Base-by-base conservation (phyloP, 2,113 vertebrate species). In the Dipodomys ordii region DNA sequence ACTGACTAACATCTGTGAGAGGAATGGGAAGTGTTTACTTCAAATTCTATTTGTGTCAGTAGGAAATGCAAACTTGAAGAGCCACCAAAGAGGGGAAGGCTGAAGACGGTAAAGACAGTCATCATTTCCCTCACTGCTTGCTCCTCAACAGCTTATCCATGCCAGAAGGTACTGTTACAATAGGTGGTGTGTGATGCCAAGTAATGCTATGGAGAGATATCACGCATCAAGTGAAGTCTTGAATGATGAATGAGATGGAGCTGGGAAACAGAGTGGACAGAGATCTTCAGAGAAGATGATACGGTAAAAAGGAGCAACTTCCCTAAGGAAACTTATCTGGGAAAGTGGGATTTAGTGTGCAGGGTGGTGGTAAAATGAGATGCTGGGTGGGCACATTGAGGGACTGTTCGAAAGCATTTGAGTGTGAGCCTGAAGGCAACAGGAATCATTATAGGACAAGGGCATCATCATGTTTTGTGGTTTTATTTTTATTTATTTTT, bases 1-100 rank as follows among this genome's bases (percentile, higher is more conserved):
- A 79, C 65, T 39, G 73, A 62, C 57, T 49, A 88, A 91, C 46
- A 87, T 93, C 83, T 94, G 78, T 88, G 71, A 67, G 27, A 67
- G 46, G 25, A 68, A 72, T 73, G 32, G 49, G 28, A 73, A 68
- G 57, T 67, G 44, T 93, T 86, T 90, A 80, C 62, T 93, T 74
- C 57, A 73, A 62, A 60, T 79, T 46, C 49, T 39, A 0, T 80
- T 86, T 93, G 35, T 77, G 57, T 57, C 30, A 64, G 7, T 64
- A 46, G n/a, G 62, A 87, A n/a, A 89, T 60, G 28, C 69, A 73
- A 84, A 87, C 20, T 67, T 72, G 80, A 91, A 74, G 2, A 28
- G 44, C 84, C 84, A 88, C 67, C 46, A n/a, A 0, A 13, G 71
- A 72, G n/a, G 46, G n/a, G 22, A 89, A 73, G 32, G 64, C 49